Evolutionary conservation across 2,888 invertebrate genomes (phyloP), one percentile per base, ranked within the genome.

Genomic region (Plebejus argus): DNA sequence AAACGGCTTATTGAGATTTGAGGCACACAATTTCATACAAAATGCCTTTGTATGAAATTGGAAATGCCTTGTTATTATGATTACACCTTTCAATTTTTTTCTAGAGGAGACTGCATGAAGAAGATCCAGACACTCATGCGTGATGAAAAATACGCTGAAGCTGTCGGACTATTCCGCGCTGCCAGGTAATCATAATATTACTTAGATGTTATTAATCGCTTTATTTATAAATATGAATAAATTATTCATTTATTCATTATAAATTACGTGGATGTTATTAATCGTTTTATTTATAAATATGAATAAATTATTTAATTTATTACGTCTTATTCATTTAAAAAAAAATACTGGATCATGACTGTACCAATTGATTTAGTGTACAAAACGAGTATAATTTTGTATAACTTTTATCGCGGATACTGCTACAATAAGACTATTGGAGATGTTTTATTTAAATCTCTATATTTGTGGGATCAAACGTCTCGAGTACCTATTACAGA

Each of bases 41-140:
- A 18, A 18, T 18, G 15, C 5, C 53, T 18, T 4, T 18, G 18
- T 53, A 5, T 53, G 18, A 53, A 53, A 18, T 18, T 53, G 53
- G n/a, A n/a, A n/a, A n/a, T 18, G 18, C 5, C 12, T 53, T 53
- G 5, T 53, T 53, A 5, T 5, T 18, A 18, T 18, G 53, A 5
- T 53, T 45, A 45, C 39, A 15, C 15, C 20, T 39, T 35, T 45
- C 20, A 56, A 45, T n/a, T 6, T 20, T 77, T 81, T 80, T 91
- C 76, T 91, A 98, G 98, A 89, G 96, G 95, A 80, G 97, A 97
- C 85, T 98, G 98, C 79, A 98, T 99, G 97, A 96, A 96, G 86
- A 96, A 96, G 84, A 96, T 99, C 82, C 98, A 99, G 88, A 96
- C 95, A 84, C 94, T 96, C 80, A 93, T 99, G 88, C 95, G 97